These are phyloP conservation scores for Lacerta agilis DNA, from an alignment of 2,797 vertebrate genomes.

Conservation along the genomic window DNA sequence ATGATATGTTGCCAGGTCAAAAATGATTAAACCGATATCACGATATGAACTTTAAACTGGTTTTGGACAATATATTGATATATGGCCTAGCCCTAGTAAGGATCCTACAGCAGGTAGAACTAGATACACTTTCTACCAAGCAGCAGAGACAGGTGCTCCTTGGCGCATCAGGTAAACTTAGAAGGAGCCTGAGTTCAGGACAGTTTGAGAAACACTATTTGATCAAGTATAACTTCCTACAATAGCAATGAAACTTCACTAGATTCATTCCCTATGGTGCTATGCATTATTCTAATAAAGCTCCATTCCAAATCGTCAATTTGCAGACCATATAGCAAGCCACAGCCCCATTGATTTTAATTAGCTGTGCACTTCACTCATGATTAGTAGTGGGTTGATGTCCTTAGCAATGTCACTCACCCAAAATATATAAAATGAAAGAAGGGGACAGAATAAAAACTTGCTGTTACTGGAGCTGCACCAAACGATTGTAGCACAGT, in stretches of 20 bases:
- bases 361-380: not conserved
- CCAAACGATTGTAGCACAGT: not conserved
- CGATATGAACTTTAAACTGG: too few relatives aligned
- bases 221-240: not conserved
- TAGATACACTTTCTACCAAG: not conserved
- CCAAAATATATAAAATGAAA: not conserved
- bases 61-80: too few relatives aligned
- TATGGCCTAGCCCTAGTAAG: not conserved
- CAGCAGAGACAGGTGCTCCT: not conserved
- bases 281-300: not conserved
- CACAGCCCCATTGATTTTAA: not conserved
- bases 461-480: not conserved
- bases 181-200: not conserved
- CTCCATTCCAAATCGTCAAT: not conserved
- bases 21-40: too few relatives aligned
- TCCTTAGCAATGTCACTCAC: not conserved
- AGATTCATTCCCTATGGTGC: not conserved
- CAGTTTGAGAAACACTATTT: not conserved
- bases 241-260: not conserved
- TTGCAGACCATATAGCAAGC: not conserved
- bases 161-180: not conserved
- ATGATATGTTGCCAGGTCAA: too few relatives aligned
- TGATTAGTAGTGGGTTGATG: not conserved
- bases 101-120: not conserved
- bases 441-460: not conserved